phyloP scores from a whole-genome alignment of 2,888 invertebrate species.

The Amorpha juglandis region DNA sequence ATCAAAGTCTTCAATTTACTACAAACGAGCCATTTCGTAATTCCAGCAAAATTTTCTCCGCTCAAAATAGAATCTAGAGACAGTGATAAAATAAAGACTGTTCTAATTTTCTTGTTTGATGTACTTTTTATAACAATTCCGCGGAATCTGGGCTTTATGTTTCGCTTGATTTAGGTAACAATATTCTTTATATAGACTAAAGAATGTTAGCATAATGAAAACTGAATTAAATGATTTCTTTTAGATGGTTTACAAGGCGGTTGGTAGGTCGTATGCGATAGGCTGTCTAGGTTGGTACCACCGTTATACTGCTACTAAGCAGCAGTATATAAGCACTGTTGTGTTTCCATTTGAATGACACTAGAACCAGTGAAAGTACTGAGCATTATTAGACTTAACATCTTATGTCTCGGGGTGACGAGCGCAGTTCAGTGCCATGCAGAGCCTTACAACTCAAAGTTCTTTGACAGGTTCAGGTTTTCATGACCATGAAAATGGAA shows the following conservation, averaged over 20 bases:
- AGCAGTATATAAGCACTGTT: too few species aligned
- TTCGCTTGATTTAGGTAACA: neutral
- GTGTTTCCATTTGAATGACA: too few species aligned
- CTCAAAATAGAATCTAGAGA: neutral
- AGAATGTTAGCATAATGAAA: neutral
- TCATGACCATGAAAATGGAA: neutral
- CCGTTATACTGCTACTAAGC: too few species aligned
- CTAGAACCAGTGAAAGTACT: too few species aligned
- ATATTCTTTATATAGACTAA: neutral
- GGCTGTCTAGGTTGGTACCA: too few species aligned
- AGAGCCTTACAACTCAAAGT: too few species aligned
- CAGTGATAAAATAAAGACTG: constrained; percentile 5
- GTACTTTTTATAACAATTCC: constrained; percentile 4
- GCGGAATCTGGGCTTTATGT: neutral
- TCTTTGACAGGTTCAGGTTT: too few species aligned
- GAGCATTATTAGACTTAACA: too few species aligned
- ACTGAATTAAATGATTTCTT: neutral
- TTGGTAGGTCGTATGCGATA: too few species aligned
- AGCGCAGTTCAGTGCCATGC: too few species aligned
- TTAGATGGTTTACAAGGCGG: too few species aligned
- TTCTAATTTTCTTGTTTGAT: constrained; percentile 9
- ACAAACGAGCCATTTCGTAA: constrained; percentile 9
- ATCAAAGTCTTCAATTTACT: constrained; percentile 22
- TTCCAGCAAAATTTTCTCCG: constrained; percentile 4
- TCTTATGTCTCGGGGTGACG: too few species aligned